Percentiles rank a stretch among this genome's conserved stretches.
phyloP scores from a whole-genome alignment of 2,888 invertebrate genomes.

The Salticus scenicus region DNA sequence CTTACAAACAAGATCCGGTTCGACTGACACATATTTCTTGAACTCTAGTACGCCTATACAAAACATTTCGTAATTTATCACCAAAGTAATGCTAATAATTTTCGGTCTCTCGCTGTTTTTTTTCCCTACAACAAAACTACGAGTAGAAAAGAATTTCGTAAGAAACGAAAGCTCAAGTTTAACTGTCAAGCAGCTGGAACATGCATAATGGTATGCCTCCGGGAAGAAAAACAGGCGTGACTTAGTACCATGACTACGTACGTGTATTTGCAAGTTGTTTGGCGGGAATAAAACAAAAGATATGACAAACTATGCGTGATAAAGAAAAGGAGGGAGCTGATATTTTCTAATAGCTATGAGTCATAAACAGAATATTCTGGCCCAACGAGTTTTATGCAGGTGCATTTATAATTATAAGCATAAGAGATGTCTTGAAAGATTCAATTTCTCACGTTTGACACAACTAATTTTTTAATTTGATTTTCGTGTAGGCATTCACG shows the following conservation, averaged over 20 bases:
- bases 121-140: not conserved
- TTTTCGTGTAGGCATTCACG: not conserved
- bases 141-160: not conserved
- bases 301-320: conserved; percentile 6
- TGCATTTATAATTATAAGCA: not conserved
- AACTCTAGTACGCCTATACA: not conserved
- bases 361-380: conserved; percentile 1
- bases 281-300: conserved; percentile 10
- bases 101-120: not conserved
- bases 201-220: not conserved
- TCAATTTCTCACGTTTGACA: not conserved
- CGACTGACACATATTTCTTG: conserved; percentile 16
- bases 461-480: not conserved
- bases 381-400: conserved; percentile 12
- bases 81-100: conserved; percentile 7
- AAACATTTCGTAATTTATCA: conserved; percentile 17
- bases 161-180: conserved; percentile 14
- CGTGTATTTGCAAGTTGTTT: not conserved
- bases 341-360: conserved; percentile 19
- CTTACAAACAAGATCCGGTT: not conserved
- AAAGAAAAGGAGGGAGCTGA: not conserved
- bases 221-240: not conserved
- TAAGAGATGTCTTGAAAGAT: not conserved
- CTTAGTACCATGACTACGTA: conserved; percentile 10
- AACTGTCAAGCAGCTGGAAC: conserved; percentile 26